Percentiles rank a stretch among this genome's conserved stretches.
Evolutionary conservation across 2,888 invertebrate species (phyloP).

Genomic region (Lysandra bellargus): DNA sequence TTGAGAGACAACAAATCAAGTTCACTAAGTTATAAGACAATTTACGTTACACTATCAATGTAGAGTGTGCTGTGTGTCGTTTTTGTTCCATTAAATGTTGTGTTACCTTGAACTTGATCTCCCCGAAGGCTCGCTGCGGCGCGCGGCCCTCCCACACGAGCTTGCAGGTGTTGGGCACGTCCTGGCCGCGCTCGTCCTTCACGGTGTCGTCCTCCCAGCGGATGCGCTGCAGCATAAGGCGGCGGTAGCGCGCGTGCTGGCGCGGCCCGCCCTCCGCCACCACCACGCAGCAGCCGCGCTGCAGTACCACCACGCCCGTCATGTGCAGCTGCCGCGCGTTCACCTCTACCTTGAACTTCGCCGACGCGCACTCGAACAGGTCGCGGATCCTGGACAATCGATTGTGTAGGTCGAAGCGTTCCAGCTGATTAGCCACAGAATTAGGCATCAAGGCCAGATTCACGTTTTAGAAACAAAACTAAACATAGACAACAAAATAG

Average conservation of each 20-base stretch:
- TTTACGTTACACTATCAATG: no score
- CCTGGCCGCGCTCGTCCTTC: conserved; percentile 89
- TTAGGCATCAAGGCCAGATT: no score
- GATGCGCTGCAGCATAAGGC: conserved; percentile 95
- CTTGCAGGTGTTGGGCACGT: conserved; percentile 91
- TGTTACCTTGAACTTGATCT: conserved; percentile 92
- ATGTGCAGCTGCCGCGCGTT: conserved; percentile 97
- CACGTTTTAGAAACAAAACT: no score
- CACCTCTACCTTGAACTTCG: conserved; percentile 98
- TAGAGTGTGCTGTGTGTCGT: no score
- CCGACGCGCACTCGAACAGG: conserved; percentile 91
- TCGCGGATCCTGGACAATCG: conserved; percentile 86
- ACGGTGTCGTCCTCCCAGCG: conserved; percentile 97
- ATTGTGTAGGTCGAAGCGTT: no score
- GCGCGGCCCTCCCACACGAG: conserved; percentile 98
- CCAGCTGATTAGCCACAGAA: no score
- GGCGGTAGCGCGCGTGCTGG: conserved; percentile 86
- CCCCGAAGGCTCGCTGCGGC: conserved; percentile 93
- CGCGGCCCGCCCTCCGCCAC: conserved; percentile 98
- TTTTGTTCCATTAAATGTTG: no score
- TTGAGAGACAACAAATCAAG: no score
- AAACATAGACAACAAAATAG: no score
- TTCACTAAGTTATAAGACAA: no score
- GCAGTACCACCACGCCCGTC: conserved; percentile 96
- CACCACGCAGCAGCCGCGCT: conserved; percentile 97